Conservation (phyloP, 35 echinoderm and acorn worm genomes). For the Apostichopus japonicus region DNA sequence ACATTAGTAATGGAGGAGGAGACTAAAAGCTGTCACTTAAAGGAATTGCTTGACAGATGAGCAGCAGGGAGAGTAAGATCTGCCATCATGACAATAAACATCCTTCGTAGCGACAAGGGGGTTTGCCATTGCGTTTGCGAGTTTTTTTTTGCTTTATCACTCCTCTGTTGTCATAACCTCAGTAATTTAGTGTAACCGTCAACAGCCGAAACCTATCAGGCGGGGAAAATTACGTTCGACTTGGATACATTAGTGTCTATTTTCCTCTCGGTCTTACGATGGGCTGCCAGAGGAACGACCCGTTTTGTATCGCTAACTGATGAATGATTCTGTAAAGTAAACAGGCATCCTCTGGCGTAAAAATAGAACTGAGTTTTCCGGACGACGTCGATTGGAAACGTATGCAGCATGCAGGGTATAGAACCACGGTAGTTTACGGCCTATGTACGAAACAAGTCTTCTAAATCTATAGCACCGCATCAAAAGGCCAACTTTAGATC, state of each 20-base stretch:
- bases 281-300: neutral
- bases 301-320: neutral
- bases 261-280: neutral
- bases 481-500: neutral
- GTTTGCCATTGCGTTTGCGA: neutral
- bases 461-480: neutral
- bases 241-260: conserved; percentile 2
- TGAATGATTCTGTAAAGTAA: neutral
- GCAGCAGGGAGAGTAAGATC: neutral
- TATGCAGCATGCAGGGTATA: neutral
- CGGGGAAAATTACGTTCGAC: neutral
- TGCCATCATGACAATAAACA: neutral
- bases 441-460: neutral
- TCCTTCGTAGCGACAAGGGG: neutral
- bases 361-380: neutral
- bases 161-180: conserved; percentile 29
- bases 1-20: too few relatives aligned
- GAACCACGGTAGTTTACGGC: neutral
- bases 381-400: neutral
- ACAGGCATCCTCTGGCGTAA: conserved; percentile 1
- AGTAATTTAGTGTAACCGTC: conserved; percentile 36
- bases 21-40: neutral
- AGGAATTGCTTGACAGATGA: conserved; percentile 13
- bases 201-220: neutral
- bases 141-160: conserved; percentile 20